Evolutionary conservation across 2,888 invertebrate species (phyloP).

Genomic region (Epinotia demarniana): DNA sequence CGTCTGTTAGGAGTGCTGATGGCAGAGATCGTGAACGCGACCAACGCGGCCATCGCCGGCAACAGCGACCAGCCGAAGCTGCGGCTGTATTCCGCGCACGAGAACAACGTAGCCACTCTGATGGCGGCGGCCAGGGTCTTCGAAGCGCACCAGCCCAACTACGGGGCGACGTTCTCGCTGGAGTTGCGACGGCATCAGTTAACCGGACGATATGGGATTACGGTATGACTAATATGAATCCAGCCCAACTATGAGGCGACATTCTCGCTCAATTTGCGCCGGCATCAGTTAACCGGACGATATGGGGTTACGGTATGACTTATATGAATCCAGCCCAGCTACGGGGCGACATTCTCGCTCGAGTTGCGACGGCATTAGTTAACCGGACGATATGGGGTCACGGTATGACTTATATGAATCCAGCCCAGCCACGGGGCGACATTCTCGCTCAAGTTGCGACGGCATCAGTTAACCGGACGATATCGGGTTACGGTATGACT

Average conservation of each 20-base stretch:
- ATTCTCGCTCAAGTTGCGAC: conserved; percentile 82
- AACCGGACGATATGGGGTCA: conserved; percentile 70
- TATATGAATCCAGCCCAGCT: conserved; percentile 77
- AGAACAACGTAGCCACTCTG: conserved; percentile 86
- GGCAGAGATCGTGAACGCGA: conserved; percentile 79
- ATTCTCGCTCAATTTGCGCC: conserved; percentile 82
- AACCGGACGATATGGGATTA: conserved; percentile 70
- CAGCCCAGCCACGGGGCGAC: conserved; percentile 85
- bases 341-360: conserved; percentile 82
- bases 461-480: conserved; percentile 55
- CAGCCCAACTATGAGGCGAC: conserved; percentile 85
- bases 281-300: conserved; percentile 55
- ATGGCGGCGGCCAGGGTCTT: conserved; percentile 83
- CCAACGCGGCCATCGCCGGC: conserved; percentile 70
- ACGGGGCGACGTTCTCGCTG: conserved; percentile 82
- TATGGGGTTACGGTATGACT: conserved; percentile 77
- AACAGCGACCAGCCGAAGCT: conserved; percentile 71
- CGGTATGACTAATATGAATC: conserved; percentile 64
- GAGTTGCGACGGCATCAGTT: conserved; percentile 74
- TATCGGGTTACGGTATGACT: conserved; percentile 77
- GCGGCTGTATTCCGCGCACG: conserved; percentile 85
- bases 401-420: conserved; percentile 64
- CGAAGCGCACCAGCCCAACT: conserved; percentile 83
- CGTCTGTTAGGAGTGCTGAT: conserved; percentile 76
- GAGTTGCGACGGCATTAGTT: conserved; percentile 74